A percentile compares a stretch with the other conserved stretches of the same genome.
phyloP scores from a whole-genome alignment of 1,140 invertebrate genomes.

The Drosophila sulfurigaster region DNA sequence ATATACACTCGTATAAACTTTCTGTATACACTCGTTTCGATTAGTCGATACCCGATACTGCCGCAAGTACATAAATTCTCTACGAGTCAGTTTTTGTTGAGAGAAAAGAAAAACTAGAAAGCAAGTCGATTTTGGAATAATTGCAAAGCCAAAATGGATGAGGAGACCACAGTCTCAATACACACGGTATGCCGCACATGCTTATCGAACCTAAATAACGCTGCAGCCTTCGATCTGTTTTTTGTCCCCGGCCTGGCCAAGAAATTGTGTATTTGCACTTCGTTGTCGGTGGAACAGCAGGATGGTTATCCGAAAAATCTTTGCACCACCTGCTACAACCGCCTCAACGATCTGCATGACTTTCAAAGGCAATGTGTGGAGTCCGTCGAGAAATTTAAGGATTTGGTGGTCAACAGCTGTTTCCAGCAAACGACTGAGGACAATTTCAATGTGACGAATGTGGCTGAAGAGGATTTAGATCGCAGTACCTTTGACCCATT shows the following conservation, averaged over 20 bases:
- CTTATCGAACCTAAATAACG: slow-evolving; percentile 59
- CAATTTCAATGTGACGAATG: slow-evolving; percentile 47
- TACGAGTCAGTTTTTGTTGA: background rate
- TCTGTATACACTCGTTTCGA: slow-evolving; percentile 2
- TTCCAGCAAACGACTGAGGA: background rate
- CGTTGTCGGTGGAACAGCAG: slow-evolving; percentile 68
- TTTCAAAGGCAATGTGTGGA: slow-evolving; percentile 76
- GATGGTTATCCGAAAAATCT: slow-evolving; percentile 77
- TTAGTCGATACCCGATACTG: slow-evolving; percentile 7
- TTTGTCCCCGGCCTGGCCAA: slow-evolving; percentile 74
- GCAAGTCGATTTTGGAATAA: background rate
- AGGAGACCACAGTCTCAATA: slow-evolving; percentile 58
- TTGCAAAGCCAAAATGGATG: slow-evolving; percentile 42
- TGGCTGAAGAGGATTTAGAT: slow-evolving; percentile 26
- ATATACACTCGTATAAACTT: background rate
- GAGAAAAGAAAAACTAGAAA: background rate
- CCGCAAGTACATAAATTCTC: background rate
- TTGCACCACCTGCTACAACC: slow-evolving; percentile 63
- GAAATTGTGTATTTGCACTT: slow-evolving; percentile 74
- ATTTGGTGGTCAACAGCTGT: slow-evolving; percentile 56
- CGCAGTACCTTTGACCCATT: background rate
- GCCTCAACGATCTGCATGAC: slow-evolving; percentile 73
- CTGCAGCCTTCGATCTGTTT: slow-evolving; percentile 66
- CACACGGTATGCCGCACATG: slow-evolving; percentile 77
- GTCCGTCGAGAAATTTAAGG: slow-evolving; percentile 71